Evolutionary conservation across 2,888 invertebrate species (phyloP).

Genomic region (Chorisops tibialis): DNA sequence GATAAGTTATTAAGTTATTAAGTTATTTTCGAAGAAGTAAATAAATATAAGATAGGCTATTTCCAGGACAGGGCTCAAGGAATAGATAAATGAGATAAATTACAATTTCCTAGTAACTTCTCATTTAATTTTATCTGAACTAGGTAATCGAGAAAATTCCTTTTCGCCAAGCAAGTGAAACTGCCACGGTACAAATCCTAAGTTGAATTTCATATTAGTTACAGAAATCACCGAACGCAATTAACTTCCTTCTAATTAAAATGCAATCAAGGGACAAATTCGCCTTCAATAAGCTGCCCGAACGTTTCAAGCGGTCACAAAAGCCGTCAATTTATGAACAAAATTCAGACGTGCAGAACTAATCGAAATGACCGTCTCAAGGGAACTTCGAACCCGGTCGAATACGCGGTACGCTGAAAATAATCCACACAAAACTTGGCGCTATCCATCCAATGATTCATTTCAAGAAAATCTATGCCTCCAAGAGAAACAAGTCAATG

Average conservation of each 20-base stretch:
- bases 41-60: too few species aligned
- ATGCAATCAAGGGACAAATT: slow-evolving; percentile 2
- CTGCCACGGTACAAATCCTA: too few species aligned
- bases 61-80: too few species aligned
- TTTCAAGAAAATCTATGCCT: slow-evolving; percentile 27
- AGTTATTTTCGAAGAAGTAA: too few species aligned
- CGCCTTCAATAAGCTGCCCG: background rate
- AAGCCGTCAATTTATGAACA: background rate
- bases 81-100: too few species aligned
- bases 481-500: slow-evolving; percentile 12
- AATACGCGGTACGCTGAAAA: slow-evolving; percentile 8
- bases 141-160: too few species aligned
- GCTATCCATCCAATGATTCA: slow-evolving; percentile 27
- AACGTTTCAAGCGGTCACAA: background rate
- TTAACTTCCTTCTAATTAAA: slow-evolving; percentile 15
- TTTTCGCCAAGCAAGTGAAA: too few species aligned
- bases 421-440: slow-evolving; percentile 25
- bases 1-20: too few species aligned
- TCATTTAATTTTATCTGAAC: too few species aligned
- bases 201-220: too few species aligned
- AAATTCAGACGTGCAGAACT: slow-evolving; percentile 20
- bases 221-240: too few species aligned
- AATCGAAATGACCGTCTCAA: slow-evolving; percentile 21
- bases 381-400: slow-evolving; percentile 11
- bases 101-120: too few species aligned